These are phyloP conservation scores for Muscicapa comitata DNA, from an alignment of 2,797 vertebrate genomes.

Conservation along the genomic window DNA sequence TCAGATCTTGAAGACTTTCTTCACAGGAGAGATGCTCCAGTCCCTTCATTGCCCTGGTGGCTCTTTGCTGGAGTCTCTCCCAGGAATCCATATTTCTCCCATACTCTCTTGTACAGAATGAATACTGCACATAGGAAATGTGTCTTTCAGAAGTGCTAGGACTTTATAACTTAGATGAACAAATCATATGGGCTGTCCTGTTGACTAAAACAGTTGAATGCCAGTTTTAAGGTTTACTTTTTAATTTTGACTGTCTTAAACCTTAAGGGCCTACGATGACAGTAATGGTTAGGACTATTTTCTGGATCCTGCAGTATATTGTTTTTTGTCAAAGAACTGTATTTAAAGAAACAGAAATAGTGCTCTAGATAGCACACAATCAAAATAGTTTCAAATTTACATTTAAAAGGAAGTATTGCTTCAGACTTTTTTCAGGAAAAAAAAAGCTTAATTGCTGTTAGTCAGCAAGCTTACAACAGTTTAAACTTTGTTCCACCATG, in stretches of 20 bases:
- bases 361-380: neutral
- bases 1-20: rapidly evolving
- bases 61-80: neutral
- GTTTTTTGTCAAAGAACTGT: neutral
- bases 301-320: neutral
- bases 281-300: neutral
- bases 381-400: neutral
- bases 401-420: neutral
- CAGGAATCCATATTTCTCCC: neutral
- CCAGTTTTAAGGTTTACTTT: neutral
- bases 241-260: neutral
- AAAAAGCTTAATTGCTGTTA: neutral
- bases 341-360: neutral
- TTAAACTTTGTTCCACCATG: neutral
- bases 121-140: neutral
- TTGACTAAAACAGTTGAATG: neutral
- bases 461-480: neutral
- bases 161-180: neutral
- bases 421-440: neutral
- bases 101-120: neutral
- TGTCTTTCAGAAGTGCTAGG: neutral
- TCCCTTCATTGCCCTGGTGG: neutral
- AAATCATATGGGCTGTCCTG: neutral
- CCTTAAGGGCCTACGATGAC: neutral
- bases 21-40: neutral